Evolutionary conservation across 2,888 invertebrate genomes (phyloP), one percentile per base, ranked within the genome.

Genomic region (Callyntrura sp.): DNA sequence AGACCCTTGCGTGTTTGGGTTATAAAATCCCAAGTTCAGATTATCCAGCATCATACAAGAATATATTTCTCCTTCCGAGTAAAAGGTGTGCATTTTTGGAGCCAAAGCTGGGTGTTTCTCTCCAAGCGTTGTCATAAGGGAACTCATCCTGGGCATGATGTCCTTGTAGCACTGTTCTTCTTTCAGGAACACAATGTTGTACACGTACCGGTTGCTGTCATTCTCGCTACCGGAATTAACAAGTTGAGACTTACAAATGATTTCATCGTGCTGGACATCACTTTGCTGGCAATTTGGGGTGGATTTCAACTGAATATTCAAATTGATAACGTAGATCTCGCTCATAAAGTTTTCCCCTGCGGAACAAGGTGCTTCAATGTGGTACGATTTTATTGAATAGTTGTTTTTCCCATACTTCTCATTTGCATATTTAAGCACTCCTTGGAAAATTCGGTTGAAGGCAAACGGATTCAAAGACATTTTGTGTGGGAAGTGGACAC

Each of bases 31-130:
- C n/a, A 76, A 51, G 48, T 91, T 90, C 82, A 93, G 85, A 73
- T 93, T 92, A 68, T 93, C 92, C 88, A 93, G 76, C 48, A 93
- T 14, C 2, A 93, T 23, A 48, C 93, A 92, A 11, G 91, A 88
- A 60, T 92, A 93, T 6, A 90, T 90, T 48, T 92, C 92, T 11
- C 90, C 92, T 62, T 92, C 92, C 0, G 88, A 88, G 76, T 90
- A 92, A 62, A 87, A 92, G 78, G 92, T 89, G 70, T 91, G 90
- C 51, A 92, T 48, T 79, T 91, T 92, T 9, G 92, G 92, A 35
- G 85, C 79, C 0, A 92, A 55, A 25, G 51, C 8, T 20, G 48
- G 65, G 25, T 73, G 28, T 11, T 57, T 43, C 23, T 68, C 12
- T 48, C 48, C 62, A 14, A 43, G 25, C 43, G 62, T 35, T 11